Conservation (phyloP, 2,113 vertebrate species). For the Ptilonorhynchus violaceus region DNA sequence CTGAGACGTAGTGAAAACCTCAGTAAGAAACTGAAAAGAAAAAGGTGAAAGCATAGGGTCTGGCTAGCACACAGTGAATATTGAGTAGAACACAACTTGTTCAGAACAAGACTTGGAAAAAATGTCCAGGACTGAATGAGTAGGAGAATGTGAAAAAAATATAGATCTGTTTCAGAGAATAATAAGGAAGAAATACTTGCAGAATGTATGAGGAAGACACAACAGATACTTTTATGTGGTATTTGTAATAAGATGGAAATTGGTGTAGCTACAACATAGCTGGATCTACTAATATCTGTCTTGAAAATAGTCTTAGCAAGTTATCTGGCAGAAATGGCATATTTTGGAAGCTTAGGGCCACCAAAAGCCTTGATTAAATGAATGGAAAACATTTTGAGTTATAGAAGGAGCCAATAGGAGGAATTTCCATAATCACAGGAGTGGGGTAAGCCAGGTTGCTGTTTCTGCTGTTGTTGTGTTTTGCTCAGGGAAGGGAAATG, state of each 20-base stretch:
- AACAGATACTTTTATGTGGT: neutral
- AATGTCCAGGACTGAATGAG: neutral
- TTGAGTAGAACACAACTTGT: neutral
- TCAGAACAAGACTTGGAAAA: neutral
- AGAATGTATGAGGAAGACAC: neutral
- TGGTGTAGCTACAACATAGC: neutral
- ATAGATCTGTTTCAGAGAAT: neutral
- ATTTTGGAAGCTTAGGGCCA: neutral
- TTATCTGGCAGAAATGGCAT: neutral
- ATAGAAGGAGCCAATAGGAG: neutral
- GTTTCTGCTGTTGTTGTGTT: neutral
- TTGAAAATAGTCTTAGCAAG: neutral
- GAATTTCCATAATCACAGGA: neutral
- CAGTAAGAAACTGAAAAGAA: neutral
- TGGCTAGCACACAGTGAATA: neutral
- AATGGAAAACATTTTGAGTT: neutral
- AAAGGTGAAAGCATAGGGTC: neutral
- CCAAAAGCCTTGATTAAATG: neutral
- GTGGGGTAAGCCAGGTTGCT: neutral
- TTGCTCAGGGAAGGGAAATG: neutral
- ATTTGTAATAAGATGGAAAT: neutral
- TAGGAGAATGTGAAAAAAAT: neutral
- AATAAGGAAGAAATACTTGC: neutral
- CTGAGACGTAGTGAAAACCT: neutral
- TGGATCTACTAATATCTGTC: neutral